Conservation (phyloP, 2,888 invertebrate genomes). For the Lepetodrilus schrolli region DNA sequence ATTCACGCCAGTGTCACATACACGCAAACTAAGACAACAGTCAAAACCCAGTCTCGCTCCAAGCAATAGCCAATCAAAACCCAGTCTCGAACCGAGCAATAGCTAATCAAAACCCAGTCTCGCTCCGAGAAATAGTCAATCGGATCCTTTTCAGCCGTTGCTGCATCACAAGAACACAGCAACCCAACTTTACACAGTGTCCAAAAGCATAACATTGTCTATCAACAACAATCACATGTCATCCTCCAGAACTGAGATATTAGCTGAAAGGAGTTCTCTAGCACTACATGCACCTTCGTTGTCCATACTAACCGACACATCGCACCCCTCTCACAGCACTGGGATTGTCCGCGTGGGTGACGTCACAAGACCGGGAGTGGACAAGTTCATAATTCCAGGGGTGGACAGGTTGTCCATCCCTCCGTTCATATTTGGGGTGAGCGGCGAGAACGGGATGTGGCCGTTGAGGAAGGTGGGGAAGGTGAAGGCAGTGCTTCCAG, state of each 20-base stretch:
- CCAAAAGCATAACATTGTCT: neutral
- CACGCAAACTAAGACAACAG: neutral
- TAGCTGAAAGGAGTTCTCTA: neutral
- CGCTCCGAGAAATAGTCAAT: no score
- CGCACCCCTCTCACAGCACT: slow-evolving; percentile 55
- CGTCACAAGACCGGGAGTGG: slow-evolving; percentile 54
- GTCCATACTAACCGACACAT: neutral
- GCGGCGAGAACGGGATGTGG: slow-evolving; percentile 54
- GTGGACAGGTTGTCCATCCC: slow-evolving; percentile 28
- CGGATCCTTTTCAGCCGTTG: no score
- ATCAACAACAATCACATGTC: neutral
- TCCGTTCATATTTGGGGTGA: slow-evolving; percentile 47
- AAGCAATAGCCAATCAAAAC: neutral
- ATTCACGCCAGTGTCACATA: neutral
- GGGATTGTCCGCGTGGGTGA: slow-evolving; percentile 59
- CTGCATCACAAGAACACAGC: no score
- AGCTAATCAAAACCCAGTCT: no score
- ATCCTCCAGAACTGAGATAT: neutral
- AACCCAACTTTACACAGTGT: no score
- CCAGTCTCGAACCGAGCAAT: no score
- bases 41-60: neutral
- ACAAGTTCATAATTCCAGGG: slow-evolving; percentile 43
- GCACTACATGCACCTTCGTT: neutral
- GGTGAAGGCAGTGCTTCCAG: slow-evolving; percentile 53
- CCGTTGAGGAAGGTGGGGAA: slow-evolving; percentile 62